A percentile compares a stretch with the other conserved stretches of the same genome.
phyloP scores from a whole-genome alignment of 2,888 invertebrate species.

The Thumatha senex region DNA sequence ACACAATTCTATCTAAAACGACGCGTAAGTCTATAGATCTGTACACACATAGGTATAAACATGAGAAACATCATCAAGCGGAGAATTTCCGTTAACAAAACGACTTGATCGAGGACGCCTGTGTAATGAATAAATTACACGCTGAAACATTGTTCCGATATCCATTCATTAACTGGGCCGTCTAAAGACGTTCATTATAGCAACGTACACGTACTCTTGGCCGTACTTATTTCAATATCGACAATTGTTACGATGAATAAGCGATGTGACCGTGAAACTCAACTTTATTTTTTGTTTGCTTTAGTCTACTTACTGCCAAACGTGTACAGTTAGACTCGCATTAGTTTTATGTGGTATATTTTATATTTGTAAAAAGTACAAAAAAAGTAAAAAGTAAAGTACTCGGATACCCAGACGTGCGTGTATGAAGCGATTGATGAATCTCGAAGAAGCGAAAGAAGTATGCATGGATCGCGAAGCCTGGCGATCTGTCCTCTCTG shows the following conservation, averaged over 20 bases:
- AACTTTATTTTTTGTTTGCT: constrained; percentile 50
- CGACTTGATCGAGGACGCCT: constrained; percentile 77
- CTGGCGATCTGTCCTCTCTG: too few species aligned
- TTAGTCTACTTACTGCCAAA: constrained; percentile 33
- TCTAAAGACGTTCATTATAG: constrained; percentile 44
- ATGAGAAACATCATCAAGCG: constrained; percentile 63
- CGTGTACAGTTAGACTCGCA: constrained; percentile 22
- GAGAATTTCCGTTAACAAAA: constrained; percentile 73
- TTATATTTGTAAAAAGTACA: too few species aligned
- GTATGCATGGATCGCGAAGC: too few species aligned
- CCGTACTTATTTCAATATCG: constrained; percentile 69
- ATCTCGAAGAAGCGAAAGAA: too few species aligned
- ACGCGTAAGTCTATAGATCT: constrained; percentile 10
- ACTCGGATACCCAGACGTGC: too few species aligned
- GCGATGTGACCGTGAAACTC: constrained; percentile 55
- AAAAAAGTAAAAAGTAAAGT: too few species aligned
- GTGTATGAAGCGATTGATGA: too few species aligned
- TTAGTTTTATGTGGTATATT: constrained; percentile 4
- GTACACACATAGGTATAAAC: constrained; percentile 33
- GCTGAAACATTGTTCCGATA: constrained; percentile 80
- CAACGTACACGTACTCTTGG: constrained; percentile 42
- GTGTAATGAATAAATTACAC: constrained; percentile 83
- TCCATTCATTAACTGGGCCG: constrained; percentile 71
- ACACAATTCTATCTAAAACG: neutral
- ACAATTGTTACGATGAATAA: constrained; percentile 61